phyloP scores from a whole-genome alignment of 2,888 invertebrate species.

The Dioctria linearis region DNA sequence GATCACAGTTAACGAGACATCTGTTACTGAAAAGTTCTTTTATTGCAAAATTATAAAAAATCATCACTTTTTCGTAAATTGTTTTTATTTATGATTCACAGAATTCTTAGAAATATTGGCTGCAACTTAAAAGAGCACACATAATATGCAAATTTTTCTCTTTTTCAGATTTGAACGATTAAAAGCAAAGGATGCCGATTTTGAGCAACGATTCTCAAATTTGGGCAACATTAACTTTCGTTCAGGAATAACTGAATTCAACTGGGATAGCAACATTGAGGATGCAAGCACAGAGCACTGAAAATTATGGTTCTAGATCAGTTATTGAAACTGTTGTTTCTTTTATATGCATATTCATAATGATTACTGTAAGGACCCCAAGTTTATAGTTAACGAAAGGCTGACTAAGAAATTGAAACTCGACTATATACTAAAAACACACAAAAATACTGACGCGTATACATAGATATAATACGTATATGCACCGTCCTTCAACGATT shows the following conservation, averaged over 20 bases:
- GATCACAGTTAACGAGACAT: too few relatives aligned
- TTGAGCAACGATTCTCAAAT: slow-evolving; percentile 86
- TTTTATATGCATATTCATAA: slow-evolving; percentile 9
- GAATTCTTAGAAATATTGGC: too few relatives aligned
- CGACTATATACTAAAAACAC: slow-evolving; percentile 5
- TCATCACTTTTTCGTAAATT: too few relatives aligned
- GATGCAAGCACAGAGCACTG: slow-evolving; percentile 71
- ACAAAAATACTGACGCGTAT: not conserved
- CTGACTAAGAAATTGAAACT: slow-evolving; percentile 49
- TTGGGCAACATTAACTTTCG: slow-evolving; percentile 85
- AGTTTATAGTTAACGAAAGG: slow-evolving; percentile 49
- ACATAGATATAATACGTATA: slow-evolving; percentile 14
- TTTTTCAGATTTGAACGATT: slow-evolving; percentile 82
- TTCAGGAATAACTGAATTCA: slow-evolving; percentile 86
- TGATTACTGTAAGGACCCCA: slow-evolving; percentile 38
- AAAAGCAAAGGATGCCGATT: slow-evolving; percentile 85
- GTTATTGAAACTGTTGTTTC: slow-evolving; percentile 8
- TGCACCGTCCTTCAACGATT: slow-evolving; percentile 49
- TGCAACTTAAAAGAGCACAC: too few relatives aligned
- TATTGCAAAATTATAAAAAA: too few relatives aligned
- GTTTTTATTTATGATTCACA: too few relatives aligned
- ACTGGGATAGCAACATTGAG: slow-evolving; percentile 89
- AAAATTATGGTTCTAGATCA: slow-evolving; percentile 9
- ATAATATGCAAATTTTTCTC: slow-evolving; percentile 22
- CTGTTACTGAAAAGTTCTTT: too few relatives aligned